Base-by-base conservation (phyloP, 2,888 invertebrate genomes). In the Vandiemenella viatica region DNA sequence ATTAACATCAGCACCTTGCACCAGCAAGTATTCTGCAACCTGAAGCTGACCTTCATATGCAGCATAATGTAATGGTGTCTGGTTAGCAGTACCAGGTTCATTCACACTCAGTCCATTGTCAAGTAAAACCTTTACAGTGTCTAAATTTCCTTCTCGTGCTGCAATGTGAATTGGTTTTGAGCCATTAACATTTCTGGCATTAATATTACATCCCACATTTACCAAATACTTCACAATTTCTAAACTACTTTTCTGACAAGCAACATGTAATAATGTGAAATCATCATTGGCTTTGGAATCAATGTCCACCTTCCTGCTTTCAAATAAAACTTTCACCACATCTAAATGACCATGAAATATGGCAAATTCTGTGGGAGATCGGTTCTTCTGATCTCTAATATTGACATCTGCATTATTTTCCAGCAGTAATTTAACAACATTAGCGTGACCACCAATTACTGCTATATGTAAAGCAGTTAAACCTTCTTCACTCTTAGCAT, bases 321-420 rank as follows among this genome's bases (percentile, higher is more conserved):
- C n/a, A 7, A 56, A 45, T 32, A 57, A 5, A 54, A 22, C 15
- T 15, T 53, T 42, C 37, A 56, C 51, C 5, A 59, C 55, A 7
- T 52, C 50, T 5, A 54, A 22, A 47, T 58, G 54, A 26, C 61
- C 60, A 17, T 52, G 52, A 20, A 50, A 48, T 6, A 58, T 59
- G n/a, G 61, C 61, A 43, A 50, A 51, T 15, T 58, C 55, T 21
- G 58, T 50, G 10, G 56, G 49, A 15, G 54, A 57, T 40, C 41
- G 50, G 46, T 50, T n/a, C 15, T 38, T 38, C 4, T 8, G 8
- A 15, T 38, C 38, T 15, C 19, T 43, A 20, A 21, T 13, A 43
- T 50, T 44, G 37, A 50, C 41, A n/a, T 46, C 22, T 15, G 26
- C 49, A 20, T 41, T 49, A 26, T 51, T 38, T 6, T 40, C 15